Conservation (phyloP, 2,888 invertebrate species). For the Drosophila yooni region DNA sequence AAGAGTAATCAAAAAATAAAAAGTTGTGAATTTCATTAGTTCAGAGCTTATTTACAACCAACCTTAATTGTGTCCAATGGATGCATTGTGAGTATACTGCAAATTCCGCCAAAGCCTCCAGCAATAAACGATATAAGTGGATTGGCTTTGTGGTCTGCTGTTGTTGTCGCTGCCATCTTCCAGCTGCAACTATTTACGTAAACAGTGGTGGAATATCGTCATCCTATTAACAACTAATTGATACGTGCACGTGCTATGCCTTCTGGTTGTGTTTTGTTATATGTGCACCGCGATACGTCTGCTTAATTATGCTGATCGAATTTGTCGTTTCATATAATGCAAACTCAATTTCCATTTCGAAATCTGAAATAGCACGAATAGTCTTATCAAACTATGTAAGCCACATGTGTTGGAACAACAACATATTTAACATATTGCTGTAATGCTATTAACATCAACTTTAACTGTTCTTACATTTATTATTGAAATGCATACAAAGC, state of each 20-base stretch:
- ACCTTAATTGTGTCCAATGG: slow-evolving; percentile 98
- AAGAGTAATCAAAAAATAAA: slow-evolving; percentile 9
- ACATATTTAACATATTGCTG: slow-evolving; percentile 13
- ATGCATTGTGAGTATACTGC: slow-evolving; percentile 97
- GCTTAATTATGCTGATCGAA: slow-evolving; percentile 42
- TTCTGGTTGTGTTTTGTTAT: slow-evolving; percentile 48
- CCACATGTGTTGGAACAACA: slow-evolving; percentile 33
- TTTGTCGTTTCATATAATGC: slow-evolving; percentile 29
- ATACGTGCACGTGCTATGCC: slow-evolving; percentile 28
- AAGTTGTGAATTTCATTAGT: background rate
- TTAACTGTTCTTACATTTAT: background rate
- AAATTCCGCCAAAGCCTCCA: slow-evolving; percentile 98
- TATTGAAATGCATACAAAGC: background rate
- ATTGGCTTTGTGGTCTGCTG: slow-evolving; percentile 86
- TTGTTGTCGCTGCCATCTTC: slow-evolving; percentile 15
- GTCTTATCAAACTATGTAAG: slow-evolving; percentile 29
- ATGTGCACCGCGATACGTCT: slow-evolving; percentile 26
- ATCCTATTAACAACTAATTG: slow-evolving; percentile 25
- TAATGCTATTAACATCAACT: slow-evolving; percentile 16
- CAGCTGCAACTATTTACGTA: slow-evolving; percentile 51
- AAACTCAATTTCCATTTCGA: slow-evolving; percentile 50
- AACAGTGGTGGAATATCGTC: slow-evolving; percentile 47
- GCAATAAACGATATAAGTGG: slow-evolving; percentile 97
- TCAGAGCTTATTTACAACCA: slow-evolving; percentile 56
- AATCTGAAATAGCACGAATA: background rate